These are phyloP conservation scores for Lasioglossum figueresi DNA, from an alignment of 2,888 invertebrate genomes.

Conservation along the genomic window DNA sequence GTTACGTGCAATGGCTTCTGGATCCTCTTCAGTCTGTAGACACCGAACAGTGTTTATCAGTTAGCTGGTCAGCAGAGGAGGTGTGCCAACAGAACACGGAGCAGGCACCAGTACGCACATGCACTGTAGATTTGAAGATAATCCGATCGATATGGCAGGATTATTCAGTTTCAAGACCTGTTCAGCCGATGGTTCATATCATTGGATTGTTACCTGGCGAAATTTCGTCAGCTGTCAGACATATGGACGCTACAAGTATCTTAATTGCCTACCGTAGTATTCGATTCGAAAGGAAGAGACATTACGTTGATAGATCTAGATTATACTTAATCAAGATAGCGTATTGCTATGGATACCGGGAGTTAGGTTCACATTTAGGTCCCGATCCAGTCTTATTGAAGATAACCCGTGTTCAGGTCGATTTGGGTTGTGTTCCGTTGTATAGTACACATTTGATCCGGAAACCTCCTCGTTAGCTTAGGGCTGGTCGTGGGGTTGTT, in stretches of 20 bases:
- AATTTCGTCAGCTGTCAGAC: neutral
- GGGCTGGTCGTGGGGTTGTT: too few species aligned
- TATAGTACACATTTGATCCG: too few species aligned
- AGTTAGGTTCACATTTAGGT: neutral
- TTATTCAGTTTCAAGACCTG: conserved; percentile 71
- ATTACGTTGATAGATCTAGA: neutral
- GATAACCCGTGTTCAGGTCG: neutral
- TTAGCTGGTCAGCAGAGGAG: conserved; percentile 48
- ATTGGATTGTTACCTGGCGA: neutral
- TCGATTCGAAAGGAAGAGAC: neutral
- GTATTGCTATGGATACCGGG: neutral
- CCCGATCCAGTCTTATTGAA: neutral
- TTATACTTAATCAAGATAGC: neutral
- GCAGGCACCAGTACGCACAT: conserved; percentile 69
- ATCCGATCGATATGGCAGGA: conserved; percentile 73
- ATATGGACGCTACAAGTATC: neutral
- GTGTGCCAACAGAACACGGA: conserved; percentile 50
- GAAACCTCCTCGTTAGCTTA: too few species aligned
- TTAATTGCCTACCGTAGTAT: neutral
- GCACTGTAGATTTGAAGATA: conserved; percentile 72
- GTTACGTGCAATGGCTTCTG: conserved; percentile 51
- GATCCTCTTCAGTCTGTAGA: conserved; percentile 43
- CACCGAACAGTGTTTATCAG: conserved; percentile 59
- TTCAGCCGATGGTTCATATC: conserved; percentile 2
- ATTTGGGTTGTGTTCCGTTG: neutral